Evolutionary conservation across 2,888 invertebrate genomes (phyloP).

Genomic region (Neocrepidodera transversa): DNA sequence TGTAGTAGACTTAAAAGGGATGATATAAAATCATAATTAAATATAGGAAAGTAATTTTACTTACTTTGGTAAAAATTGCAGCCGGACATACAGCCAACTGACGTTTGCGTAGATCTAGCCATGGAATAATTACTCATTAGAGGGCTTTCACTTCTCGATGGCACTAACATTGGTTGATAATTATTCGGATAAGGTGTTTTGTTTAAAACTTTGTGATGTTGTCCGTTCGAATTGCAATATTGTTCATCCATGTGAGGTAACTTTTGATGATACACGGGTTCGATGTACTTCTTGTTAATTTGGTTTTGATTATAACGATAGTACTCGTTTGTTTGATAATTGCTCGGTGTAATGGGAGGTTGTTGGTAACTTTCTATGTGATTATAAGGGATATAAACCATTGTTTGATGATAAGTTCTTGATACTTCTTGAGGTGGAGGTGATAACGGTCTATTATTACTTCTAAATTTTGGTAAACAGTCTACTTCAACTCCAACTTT

Average conservation of each 20-base stretch:
- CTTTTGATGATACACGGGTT: slow-evolving; percentile 55
- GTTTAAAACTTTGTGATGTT: slow-evolving; percentile 15
- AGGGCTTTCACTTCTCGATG: slow-evolving; percentile 59
- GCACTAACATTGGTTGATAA: slow-evolving; percentile 31
- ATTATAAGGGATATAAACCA: slow-evolving; percentile 74
- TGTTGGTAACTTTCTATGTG: slow-evolving; percentile 56
- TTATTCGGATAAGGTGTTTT: slow-evolving; percentile 27
- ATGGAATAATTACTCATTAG: slow-evolving; percentile 55
- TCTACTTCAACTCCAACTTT: slow-evolving; percentile 48
- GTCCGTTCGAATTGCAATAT: slow-evolving; percentile 50
- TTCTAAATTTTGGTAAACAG: slow-evolving; percentile 49
- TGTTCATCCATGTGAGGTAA: slow-evolving; percentile 48
- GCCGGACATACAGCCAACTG: slow-evolving; percentile 47
- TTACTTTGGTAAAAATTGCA: slow-evolving; percentile 44
- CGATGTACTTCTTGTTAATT: slow-evolving; percentile 58
- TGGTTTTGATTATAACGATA: slow-evolving; percentile 56
- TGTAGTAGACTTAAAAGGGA: no score
- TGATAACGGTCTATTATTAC: slow-evolving; percentile 68
- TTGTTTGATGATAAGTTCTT: slow-evolving; percentile 72
- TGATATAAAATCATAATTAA: no score
- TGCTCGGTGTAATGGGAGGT: slow-evolving; percentile 44
- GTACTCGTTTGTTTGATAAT: slow-evolving; percentile 51
- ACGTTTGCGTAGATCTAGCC: slow-evolving; percentile 58
- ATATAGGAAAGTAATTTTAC: no score
- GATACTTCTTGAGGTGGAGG: slow-evolving; percentile 70